Percentiles rank a stretch among this genome's conserved stretches.
Evolutionary conservation across 2,797 vertebrate species (phyloP).

Genomic region (Fundulus diaphanus): DNA sequence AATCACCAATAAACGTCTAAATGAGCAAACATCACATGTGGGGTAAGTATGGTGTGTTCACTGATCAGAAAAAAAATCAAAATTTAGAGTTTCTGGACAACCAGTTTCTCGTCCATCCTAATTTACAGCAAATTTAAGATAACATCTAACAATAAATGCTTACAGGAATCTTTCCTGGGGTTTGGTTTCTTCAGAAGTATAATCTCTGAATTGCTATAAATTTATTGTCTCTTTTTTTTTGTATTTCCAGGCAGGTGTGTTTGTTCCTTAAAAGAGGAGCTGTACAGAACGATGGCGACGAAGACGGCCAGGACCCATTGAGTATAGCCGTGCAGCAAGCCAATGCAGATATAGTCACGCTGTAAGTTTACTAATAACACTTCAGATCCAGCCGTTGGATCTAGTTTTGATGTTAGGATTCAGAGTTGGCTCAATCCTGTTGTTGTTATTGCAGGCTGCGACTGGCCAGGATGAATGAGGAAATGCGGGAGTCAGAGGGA

Average conservation of each 20-base stretch:
- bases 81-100: too few species aligned
- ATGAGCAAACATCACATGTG: not conserved
- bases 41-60: too few species aligned
- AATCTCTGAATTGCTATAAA: not conserved
- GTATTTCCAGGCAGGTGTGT: conserved; percentile 90
- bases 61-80: too few species aligned
- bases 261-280: conserved; percentile 96
- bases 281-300: conserved; percentile 89
- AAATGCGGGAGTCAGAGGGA: conserved; percentile 96
- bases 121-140: too few species aligned
- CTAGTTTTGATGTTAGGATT: not conserved
- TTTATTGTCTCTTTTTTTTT: not conserved
- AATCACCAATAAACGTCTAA: not conserved
- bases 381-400: not conserved
- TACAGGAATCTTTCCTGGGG: too few species aligned
- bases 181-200: too few species aligned
- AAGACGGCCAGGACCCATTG: conserved; percentile 92
- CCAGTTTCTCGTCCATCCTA: too few species aligned
- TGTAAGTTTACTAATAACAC: conserved; percentile 79
- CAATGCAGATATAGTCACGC: conserved; percentile 95
- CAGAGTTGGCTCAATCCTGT: not conserved
- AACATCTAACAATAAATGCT: too few species aligned
- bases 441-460: conserved; percentile 84
- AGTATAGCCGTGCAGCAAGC: conserved; percentile 94
- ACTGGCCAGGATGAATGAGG: conserved; percentile 96